Evolutionary conservation across 2,888 invertebrate genomes (phyloP), one percentile per base, ranked within the genome.

Genomic region (Cecidostiba fungosa): DNA sequence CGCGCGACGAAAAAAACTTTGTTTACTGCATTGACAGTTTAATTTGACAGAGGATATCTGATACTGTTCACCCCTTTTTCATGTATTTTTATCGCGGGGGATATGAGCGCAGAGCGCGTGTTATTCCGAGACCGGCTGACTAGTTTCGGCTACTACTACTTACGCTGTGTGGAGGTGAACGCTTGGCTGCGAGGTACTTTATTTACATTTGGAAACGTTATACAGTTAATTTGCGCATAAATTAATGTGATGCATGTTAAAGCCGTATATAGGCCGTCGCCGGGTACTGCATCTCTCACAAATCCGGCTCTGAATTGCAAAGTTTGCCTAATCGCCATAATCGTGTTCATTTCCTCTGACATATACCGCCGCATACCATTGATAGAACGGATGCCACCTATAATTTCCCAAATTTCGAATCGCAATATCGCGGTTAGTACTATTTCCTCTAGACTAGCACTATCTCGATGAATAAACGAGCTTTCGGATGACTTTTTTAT

Each of bases 291-390:
- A 72, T 72, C 72, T 72, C 72, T 43, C 43, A 12, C 39, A 72
- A 72, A 72, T 39, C 23, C 39, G 36, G n/a, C 14, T 39, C 72
- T 23, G 72, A 39, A 39, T 43, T 72, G 72, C 72, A 72, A 72
- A 72, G 72, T 72, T 72, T 72, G 72, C 14, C 72, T 72, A 43
- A 72, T 72, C 36, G 72, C 72, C 39, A n/a, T 72, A 72, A 72
- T 39, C 72, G 39, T 43, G 72, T 39, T 72, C 39, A 72, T 72
- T 72, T 72, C 72, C 43, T n/a, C 39, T 39, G 72, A 39, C 72
- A 39, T 39, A 39, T 39, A 39, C 43, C 10, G n/a, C 43, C 2
- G 16, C 36, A 32, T 39, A 14, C 36, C n/a, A 72, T 72, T 72
- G 72, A 72, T 39, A 23, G 72, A 72, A 43, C 43, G 39, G 43